phyloP scores from a whole-genome alignment of 1,140 invertebrate genomes.

The Aradophagus sp. region DNA sequence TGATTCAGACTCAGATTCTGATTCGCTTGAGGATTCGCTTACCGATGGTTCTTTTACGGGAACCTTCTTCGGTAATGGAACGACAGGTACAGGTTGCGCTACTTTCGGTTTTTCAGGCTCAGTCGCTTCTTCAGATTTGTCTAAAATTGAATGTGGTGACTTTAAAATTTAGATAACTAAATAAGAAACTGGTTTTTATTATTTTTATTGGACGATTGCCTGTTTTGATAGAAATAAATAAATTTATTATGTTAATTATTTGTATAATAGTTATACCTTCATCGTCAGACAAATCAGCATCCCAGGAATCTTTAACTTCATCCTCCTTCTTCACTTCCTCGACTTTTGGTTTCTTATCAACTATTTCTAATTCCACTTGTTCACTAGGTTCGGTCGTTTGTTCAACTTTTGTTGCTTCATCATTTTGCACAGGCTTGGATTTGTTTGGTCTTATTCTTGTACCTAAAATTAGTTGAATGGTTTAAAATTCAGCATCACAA shows the following conservation, averaged over 20 bases:
- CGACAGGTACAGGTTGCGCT: not conserved
- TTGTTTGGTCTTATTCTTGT: conserved; percentile 85
- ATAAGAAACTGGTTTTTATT: too few relatives aligned
- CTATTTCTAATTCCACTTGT: conserved; percentile 77
- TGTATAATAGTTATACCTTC: conserved; percentile 66
- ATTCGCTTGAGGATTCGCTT: conserved; percentile 42
- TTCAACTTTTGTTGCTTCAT: conserved; percentile 71
- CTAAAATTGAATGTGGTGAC: too few relatives aligned
- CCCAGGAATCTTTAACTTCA: conserved; percentile 88
- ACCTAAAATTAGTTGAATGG: conserved; percentile 62
- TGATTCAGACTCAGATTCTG: conserved; percentile 74
- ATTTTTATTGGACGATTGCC: too few relatives aligned
- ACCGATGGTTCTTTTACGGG: conserved; percentile 15
- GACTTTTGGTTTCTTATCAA: conserved; percentile 72
- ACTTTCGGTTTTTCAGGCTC: conserved; percentile 15
- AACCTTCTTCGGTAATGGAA: conserved; percentile 18
- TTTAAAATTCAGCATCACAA: too few relatives aligned
- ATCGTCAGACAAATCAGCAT: conserved; percentile 83
- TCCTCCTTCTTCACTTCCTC: conserved; percentile 76
- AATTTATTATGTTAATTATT: too few relatives aligned
- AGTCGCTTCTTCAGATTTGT: conserved; percentile 67
- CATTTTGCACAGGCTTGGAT: conserved; percentile 70
- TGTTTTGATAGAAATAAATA: too few relatives aligned
- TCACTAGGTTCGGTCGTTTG: conserved; percentile 75
- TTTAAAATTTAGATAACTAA: too few relatives aligned